A percentile compares a stretch with the other conserved stretches of the same genome.
phyloP scores from a whole-genome alignment of 2,888 invertebrate genomes.

The Drosophila leonis region DNA sequence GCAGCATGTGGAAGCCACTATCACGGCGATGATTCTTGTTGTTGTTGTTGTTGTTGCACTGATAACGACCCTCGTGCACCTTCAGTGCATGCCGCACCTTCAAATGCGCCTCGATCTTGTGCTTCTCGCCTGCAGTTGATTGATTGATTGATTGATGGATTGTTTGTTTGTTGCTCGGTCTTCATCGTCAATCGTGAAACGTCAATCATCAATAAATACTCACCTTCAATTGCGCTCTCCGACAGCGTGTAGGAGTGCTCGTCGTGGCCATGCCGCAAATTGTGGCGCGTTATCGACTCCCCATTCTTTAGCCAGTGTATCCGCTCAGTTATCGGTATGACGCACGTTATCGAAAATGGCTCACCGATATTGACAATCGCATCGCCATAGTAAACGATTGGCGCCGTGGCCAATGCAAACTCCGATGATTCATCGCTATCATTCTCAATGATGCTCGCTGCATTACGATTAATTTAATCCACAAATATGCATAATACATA shows the following conservation, averaged over 20 bases:
- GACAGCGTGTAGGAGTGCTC: constrained; percentile 83
- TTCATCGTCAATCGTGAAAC: neutral
- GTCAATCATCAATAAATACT: constrained; percentile 64
- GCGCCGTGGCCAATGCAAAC: constrained; percentile 66
- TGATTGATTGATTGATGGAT: constrained; percentile 15
- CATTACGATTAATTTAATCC: constrained; percentile 7
- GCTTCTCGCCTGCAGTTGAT: constrained; percentile 81
- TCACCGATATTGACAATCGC: constrained; percentile 83
- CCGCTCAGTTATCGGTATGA: constrained; percentile 83
- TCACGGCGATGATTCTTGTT: constrained; percentile 60
- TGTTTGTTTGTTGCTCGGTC: constrained; percentile 10
- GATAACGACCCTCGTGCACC: constrained; percentile 84
- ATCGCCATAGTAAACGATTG: constrained; percentile 84
- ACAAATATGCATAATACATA: constrained; percentile 12
- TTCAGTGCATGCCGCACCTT: constrained; percentile 84
- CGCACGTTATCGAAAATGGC: constrained; percentile 84
- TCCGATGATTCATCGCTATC: constrained; percentile 78
- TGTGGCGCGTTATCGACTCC: constrained; percentile 84
- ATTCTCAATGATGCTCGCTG: constrained; percentile 26
- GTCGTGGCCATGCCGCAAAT: constrained; percentile 84
- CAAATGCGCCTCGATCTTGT: constrained; percentile 85
- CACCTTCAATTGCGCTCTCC: constrained; percentile 84
- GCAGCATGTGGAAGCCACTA: constrained; percentile 80
- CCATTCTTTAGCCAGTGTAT: constrained; percentile 85
- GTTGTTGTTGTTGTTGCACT: constrained; percentile 79